Evolutionary conservation across 2,888 invertebrate species (phyloP), one percentile per base, ranked within the genome.

Genomic region (Netelia fuscicornis): DNA sequence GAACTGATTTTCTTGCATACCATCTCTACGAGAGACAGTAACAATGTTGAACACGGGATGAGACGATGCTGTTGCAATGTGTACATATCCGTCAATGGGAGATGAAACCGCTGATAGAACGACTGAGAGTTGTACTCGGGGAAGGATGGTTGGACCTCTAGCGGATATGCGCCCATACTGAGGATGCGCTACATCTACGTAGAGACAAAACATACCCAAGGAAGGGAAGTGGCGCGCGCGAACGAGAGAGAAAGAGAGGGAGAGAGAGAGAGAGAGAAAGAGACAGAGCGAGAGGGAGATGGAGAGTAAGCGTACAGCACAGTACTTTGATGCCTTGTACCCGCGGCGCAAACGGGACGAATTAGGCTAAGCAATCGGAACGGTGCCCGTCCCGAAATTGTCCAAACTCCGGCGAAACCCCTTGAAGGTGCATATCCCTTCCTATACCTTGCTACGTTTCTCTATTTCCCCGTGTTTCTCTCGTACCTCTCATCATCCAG

Each of bases 361-460:
- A 93, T 93, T 92, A 93, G 92, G 92, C 92, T 93, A 91, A 91
- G 92, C 91, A 93, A 93, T 93, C 91, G 93, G 92, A 92, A 90
- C 91, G 87, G 88, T 86, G 86, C 88, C 89, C 89, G 86, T 88
- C 88, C 85, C 86, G 89, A 90, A 93, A 93, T 93, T 92, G 91
- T 92, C 90, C 90, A 90, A 93, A 92, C 91, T 92, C 88, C 75
- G 81, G 89, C 86, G 89, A 91, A 90, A 91, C 87, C 90, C 89
- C 90, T 89, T 86, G 89, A 86, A 89, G 88, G 90, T 91, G 89
- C 89, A 89, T 64, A 72, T 90, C 89, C 88, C 88, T 88, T 89
- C 87, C 85, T 83, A 86, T 25, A 84, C 81, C 85, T 56, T 76
- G 56, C 79, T 25, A 85, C 85, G 81, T 86, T 86, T 86, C 85